Conservation (phyloP, 2,113 vertebrate species). For the Varanus komodoensis region DNA sequence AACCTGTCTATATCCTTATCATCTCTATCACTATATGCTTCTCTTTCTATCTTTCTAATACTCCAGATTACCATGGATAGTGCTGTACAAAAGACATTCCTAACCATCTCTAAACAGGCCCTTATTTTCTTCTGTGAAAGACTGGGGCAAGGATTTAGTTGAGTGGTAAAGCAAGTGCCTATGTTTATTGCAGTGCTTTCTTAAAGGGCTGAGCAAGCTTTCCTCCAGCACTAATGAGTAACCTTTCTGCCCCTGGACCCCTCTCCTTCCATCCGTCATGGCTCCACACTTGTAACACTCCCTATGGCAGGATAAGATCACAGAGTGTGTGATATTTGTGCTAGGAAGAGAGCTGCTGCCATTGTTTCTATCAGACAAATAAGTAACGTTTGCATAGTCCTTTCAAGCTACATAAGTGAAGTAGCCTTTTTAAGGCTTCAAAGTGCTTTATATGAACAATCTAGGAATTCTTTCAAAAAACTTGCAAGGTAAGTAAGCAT, state of each 20-base stretch:
- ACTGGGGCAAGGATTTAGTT: not conserved
- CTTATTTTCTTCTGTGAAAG: not conserved
- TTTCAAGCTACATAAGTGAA: too few species aligned
- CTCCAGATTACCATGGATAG: not conserved
- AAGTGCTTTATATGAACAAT: too few species aligned
- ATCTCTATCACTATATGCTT: not conserved
- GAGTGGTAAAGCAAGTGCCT: not conserved
- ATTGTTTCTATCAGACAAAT: too few species aligned
- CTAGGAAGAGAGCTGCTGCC: too few species aligned
- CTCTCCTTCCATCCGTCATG: not conserved
- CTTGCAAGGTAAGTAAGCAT: too few species aligned
- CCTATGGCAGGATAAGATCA: too few species aligned
- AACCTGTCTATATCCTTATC: too few species aligned
- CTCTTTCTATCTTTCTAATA: not conserved
- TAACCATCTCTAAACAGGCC: not conserved
- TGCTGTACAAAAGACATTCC: not conserved
- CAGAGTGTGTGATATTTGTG: too few species aligned
- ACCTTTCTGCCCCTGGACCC: not conserved
- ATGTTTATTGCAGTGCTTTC: not conserved
- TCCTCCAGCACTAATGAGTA: not conserved
- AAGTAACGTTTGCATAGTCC: too few species aligned
- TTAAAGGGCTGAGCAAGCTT: not conserved
- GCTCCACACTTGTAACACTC: too few species aligned
- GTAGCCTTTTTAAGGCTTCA: too few species aligned
- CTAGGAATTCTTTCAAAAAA: too few species aligned